Percentiles rank a stretch among this genome's conserved stretches.
Conservation (phyloP, 1,140 invertebrate species). For the Tigriopus japonicus region DNA sequence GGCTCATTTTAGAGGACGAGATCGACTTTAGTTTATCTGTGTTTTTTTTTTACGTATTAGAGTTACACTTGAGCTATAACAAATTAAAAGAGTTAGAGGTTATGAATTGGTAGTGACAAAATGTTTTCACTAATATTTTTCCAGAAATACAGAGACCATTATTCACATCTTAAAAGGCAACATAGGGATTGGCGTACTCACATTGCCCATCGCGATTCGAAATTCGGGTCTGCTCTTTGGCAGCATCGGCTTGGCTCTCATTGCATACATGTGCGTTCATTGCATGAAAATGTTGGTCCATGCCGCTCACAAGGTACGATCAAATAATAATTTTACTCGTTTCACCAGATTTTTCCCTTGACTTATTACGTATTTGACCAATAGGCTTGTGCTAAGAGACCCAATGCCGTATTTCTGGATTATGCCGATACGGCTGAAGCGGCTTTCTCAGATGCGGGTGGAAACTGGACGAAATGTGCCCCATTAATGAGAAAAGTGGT, state of each 20-base stretch:
- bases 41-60: too few relatives aligned
- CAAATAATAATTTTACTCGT: too few relatives aligned
- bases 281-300: conserved; percentile 69
- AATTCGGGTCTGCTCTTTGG: conserved; percentile 54
- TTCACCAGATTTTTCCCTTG: too few relatives aligned
- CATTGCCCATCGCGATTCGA: conserved; percentile 65
- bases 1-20: too few relatives aligned
- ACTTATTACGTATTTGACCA: too few relatives aligned
- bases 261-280: conserved; percentile 60
- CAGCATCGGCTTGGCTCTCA: conserved; percentile 42
- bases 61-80: too few relatives aligned
- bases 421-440: conserved; percentile 52
- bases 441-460: conserved; percentile 38
- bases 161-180: conserved; percentile 62
- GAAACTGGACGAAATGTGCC: conserved; percentile 5
- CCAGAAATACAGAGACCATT: conserved; percentile 49
- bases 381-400: conserved; percentile 19
- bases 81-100: too few relatives aligned
- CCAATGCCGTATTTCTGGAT: conserved; percentile 33
- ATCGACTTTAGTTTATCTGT: too few relatives aligned
- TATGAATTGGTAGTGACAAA: too few relatives aligned
- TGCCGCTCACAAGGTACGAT: neutral
- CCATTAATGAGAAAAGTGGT: conserved; percentile 43
- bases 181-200: conserved; percentile 60
- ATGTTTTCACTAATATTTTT: neutral